These are phyloP conservation scores for Eupithecia centaureata DNA, from an alignment of 2,888 invertebrate species.

Conservation along the genomic window DNA sequence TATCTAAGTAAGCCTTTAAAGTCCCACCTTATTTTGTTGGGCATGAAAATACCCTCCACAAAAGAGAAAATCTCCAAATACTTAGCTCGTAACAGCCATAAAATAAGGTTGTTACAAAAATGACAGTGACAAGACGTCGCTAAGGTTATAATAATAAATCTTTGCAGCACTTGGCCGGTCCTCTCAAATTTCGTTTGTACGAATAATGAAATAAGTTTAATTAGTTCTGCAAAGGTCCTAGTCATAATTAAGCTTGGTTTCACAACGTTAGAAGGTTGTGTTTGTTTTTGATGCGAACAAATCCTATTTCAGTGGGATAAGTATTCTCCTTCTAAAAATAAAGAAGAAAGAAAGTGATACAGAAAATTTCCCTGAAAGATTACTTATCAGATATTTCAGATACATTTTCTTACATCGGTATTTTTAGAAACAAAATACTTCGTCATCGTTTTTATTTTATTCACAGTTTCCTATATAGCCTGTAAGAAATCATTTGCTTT, in stretches of 20 bases:
- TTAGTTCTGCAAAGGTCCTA: slow-evolving; percentile 74
- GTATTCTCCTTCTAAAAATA: neutral
- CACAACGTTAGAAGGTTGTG: slow-evolving; percentile 59
- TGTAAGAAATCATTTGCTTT: no score
- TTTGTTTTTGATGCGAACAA: slow-evolving; percentile 57
- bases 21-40: neutral
- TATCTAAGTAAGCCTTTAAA: neutral
- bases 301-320: slow-evolving; percentile 40
- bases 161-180: slow-evolving; percentile 57
- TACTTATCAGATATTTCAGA: no score
- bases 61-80: slow-evolving; percentile 7
- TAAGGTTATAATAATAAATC: slow-evolving; percentile 62
- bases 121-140: slow-evolving; percentile 44
- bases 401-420: no score
- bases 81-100: neutral
- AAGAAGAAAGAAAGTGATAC: neutral
- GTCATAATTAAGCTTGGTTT: slow-evolving; percentile 77
- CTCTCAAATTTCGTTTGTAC: slow-evolving; percentile 70
- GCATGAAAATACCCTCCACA: neutral
- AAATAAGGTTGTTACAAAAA: slow-evolving; percentile 27
- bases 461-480: no score
- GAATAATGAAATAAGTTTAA: slow-evolving; percentile 80
- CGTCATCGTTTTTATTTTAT: no score
- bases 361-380: neutral
- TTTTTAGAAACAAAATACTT: no score